Evolutionary conservation across 2,113 vertebrate species (phyloP).

Genomic region (Hippocampus guttulatus): DNA sequence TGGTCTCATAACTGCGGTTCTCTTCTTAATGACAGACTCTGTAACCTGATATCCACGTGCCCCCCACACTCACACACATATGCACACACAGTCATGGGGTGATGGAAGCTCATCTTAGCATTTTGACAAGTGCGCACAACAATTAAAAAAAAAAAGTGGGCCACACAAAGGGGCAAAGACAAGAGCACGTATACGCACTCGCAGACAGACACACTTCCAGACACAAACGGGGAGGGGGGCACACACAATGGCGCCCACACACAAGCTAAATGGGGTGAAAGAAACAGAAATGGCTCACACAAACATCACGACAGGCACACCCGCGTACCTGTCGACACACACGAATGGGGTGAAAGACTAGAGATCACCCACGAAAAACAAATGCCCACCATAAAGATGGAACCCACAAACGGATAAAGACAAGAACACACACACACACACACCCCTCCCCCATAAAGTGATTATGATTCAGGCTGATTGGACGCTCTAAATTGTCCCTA

Average conservation of each 20-base stretch:
- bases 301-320: no score
- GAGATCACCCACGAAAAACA: no score
- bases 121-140: not conserved
- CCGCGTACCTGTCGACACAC: no score
- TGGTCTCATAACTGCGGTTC: constrained; percentile 64
- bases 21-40: constrained; percentile 71
- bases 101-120: not conserved
- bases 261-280: not conserved
- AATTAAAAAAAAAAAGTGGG: no score
- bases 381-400: no score
- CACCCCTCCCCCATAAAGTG: no score
- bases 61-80: constrained; percentile 2
- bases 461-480: no score
- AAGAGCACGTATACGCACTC: not conserved
- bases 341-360: no score
- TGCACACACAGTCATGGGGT: constrained; percentile 8
- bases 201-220: not conserved
- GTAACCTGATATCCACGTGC: constrained; percentile 70
- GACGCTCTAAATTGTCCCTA: no score
- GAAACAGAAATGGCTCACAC: not conserved
- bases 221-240: not conserved
- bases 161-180: no score
- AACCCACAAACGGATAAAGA: no score
- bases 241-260: not conserved
- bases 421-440: no score